Evolutionary conservation across 2,888 invertebrate species (phyloP).

Genomic region (Synanthedon andrenaeformis): DNA sequence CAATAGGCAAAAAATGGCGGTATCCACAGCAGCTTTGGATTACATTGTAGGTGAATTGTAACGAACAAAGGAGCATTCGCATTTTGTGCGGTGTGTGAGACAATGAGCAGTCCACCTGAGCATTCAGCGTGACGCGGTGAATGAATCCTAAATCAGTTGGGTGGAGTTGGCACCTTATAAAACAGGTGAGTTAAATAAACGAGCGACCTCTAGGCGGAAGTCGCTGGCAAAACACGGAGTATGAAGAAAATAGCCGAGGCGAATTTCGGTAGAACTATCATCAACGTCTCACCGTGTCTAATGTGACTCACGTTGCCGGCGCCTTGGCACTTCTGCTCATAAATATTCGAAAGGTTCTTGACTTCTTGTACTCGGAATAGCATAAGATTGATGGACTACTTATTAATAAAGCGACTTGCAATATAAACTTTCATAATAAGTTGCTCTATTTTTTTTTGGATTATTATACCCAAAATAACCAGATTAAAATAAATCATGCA

Average conservation of each 20-base stretch:
- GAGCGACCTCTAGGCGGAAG: constrained; percentile 1
- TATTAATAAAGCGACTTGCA: too few relatives aligned
- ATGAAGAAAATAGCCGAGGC: constrained; percentile 15
- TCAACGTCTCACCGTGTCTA: constrained; percentile 40
- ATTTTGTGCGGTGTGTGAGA: constrained; percentile 44
- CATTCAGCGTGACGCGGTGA: constrained; percentile 58
- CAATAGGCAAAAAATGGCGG: too few relatives aligned
- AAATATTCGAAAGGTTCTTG: constrained; percentile 46
- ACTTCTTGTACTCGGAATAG: constrained; percentile 32
- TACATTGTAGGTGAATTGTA: constrained; percentile 52
- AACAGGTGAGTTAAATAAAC: not conserved
- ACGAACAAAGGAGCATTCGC: constrained; percentile 61
- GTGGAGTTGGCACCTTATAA: constrained; percentile 8
- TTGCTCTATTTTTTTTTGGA: not conserved
- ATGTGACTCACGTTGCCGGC: constrained; percentile 29
- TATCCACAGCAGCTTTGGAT: constrained; percentile 23
- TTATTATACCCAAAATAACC: too few relatives aligned
- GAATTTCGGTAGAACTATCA: constrained; percentile 25
- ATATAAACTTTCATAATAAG: not conserved
- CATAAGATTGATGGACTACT: constrained; percentile 30
- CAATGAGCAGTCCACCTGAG: constrained; percentile 48
- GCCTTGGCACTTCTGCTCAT: constrained; percentile 19
- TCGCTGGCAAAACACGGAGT: constrained; percentile 8
- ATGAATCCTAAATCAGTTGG: constrained; percentile 56
- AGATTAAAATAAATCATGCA: too few relatives aligned